phyloP scores from a whole-genome alignment of 92 coral and sea anemone genomes.

The Paragorgia papillata region DNA sequence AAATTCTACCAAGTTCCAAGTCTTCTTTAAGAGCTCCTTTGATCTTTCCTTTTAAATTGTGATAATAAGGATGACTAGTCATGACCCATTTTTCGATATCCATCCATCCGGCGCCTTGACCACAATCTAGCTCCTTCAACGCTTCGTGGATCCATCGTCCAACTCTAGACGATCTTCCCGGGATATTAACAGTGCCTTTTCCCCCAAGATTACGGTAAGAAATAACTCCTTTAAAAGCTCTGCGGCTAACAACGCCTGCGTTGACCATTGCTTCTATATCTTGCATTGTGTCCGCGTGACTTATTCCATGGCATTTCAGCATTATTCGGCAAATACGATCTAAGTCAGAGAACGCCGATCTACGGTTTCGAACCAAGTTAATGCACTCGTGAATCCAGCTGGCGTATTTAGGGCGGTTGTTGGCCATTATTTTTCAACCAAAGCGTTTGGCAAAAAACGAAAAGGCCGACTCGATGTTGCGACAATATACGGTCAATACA shows the following conservation, averaged over 20 bases:
- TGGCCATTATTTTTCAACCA: conserved; percentile 64
- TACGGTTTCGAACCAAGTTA: conserved; percentile 94
- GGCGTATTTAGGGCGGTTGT: conserved; percentile 91
- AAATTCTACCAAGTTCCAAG: conserved; percentile 86
- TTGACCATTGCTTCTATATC: conserved; percentile 87
- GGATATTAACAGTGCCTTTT: conserved; percentile 74
- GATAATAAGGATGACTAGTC: conserved; percentile 91
- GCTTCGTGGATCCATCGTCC: conserved; percentile 99
- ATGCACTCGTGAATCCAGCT: conserved; percentile 99
- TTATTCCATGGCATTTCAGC: conserved; percentile 97
- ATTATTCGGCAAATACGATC: conserved; percentile 98
- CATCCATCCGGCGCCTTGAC: conserved; percentile 80
- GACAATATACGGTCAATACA: too few species aligned
- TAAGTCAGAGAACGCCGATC: conserved; percentile 94
- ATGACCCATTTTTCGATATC: conserved; percentile 89
- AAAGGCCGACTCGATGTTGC: not conserved
- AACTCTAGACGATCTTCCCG: conserved; percentile 87
- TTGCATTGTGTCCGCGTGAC: conserved; percentile 87
- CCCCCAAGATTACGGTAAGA: conserved; percentile 95
- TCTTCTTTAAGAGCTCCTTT: conserved; percentile 86
- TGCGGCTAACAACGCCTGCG: conserved; percentile 86
- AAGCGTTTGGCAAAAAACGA: not conserved
- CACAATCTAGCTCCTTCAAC: conserved; percentile 90
- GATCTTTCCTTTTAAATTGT: conserved; percentile 87
- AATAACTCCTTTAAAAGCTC: conserved; percentile 97